Base-by-base conservation (phyloP, 2,888 invertebrate species). In the Dolomedes plantarius region DNA sequence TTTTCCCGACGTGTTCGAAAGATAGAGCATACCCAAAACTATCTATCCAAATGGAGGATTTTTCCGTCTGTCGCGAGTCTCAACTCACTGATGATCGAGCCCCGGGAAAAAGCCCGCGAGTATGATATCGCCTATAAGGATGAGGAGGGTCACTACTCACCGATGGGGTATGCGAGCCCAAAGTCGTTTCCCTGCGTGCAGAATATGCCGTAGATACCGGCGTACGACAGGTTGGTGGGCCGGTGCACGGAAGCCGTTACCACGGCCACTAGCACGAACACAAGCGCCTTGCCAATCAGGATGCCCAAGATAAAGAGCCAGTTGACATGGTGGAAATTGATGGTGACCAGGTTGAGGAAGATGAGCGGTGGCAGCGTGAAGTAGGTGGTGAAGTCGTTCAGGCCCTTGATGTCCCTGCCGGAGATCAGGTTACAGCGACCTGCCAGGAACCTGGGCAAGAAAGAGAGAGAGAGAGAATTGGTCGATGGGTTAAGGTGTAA, bases 111-210 rank as follows among this genome's bases (percentile, higher is more conserved):
- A n/a, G n/a, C n/a, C n/a, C n/a, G n/a, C n/a, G n/a, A n/a, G n/a
- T n/a, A n/a, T n/a, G n/a, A n/a, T n/a, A n/a, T n/a, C n/a, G n/a
- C n/a, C n/a, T n/a, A n/a, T n/a, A n/a, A n/a, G n/a, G n/a, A n/a
- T n/a, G n/a, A n/a, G n/a, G n/a, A n/a, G n/a, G n/a, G n/a, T n/a
- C n/a, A n/a, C n/a, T n/a, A n/a, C n/a, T 36, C 89, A 92, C 92
- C 89, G 7, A 92, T 91, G n/a, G 98, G 98, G 92, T 95, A 97
- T 87, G 98, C 98, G 89, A 98, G 94, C 19, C 98, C 98, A 92
- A 98, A 98, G 92, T 98, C 98, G 93, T 98, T 98, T 91, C 97
- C 97, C 91, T 98, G 98, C 0, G 98, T 98, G 90, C 96, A 96
- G 91, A 98, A 98, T 90, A 98, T 98, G 23, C 96, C 96, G 93